Evolutionary conservation across 2,888 invertebrate genomes (phyloP), one percentile per base, ranked within the genome.

Genomic region (Augiades crinisus): DNA sequence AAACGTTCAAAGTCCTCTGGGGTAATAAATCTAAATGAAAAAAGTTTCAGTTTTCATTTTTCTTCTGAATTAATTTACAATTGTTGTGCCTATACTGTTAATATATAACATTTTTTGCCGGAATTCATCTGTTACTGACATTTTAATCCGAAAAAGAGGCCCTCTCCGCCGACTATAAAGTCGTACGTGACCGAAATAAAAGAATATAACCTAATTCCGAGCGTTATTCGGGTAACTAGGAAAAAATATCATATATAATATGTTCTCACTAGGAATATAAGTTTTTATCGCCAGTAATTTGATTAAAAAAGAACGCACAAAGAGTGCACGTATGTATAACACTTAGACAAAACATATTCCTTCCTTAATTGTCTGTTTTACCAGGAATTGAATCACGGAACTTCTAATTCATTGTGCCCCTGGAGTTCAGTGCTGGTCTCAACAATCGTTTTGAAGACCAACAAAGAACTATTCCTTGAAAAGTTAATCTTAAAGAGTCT

Each of bases 81-180:
- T 51, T 21, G 12, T 47, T 43, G 47, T 45, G 56, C 46, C 36
- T 46, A 24, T 45, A 12, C 22, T 12, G 56, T 53, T 55, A 60
- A 54, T 44, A 53, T 53, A 31, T 45, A 46, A 54, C 57, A n/a
- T 62, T 63, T 68, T 68, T 73, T 67, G 64, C 70, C 65, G 59
- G 71, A 75, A 80, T 75, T 78, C 73, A 70, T 81, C 81, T 84
- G 84, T 64, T 67, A 75, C 70, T 77, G 84, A 82, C 81, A 61
- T 82, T 81, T 84, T 82, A 84, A 84, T 83, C 76, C 69, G 61
- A 70, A 69, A 70, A 70, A 68, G 67, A 65, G 68, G 63, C 68
- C 63, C 68, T 62, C 65, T 65, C 69, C 61, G 67, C 65, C 64
- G 75, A 74, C 77, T 77, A 75, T 78, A 75, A 80, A 78, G 69